Base-by-base conservation (phyloP, 1,140 invertebrate species). In the Babylonia areolata region DNA sequence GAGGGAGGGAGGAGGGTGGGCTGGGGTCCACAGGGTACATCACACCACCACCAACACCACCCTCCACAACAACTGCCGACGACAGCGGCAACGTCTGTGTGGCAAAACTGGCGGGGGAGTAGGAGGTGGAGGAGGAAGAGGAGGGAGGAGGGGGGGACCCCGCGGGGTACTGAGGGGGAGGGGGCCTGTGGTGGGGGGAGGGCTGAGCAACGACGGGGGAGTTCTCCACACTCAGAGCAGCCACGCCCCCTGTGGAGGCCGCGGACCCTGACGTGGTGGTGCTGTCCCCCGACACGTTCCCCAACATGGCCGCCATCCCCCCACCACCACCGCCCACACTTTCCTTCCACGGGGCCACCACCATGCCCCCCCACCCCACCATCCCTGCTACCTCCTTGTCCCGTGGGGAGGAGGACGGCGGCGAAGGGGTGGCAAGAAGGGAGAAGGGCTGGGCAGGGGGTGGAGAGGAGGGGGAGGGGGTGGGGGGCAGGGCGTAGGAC, bases 341-440 rank as follows among this genome's bases (percentile, higher is more conserved):
- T 40, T 93, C 92, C 42, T 89, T 90, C 58, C 89, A 80, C 82
- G 90, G n/a, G n/a, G n/a, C n/a, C n/a, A n/a, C n/a, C n/a, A n/a
- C n/a, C n/a, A n/a, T n/a, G n/a, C n/a, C 83, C 91, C 91, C 35
- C 85, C 89, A 88, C 88, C 91, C 31, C 90, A 90, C 89, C 9
- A 90, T 84, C 39, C 89, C 89, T 28, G 87, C 84, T 23, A 88
- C 88, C 20, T 88, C 80, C 69, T 89, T 87, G 28, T 89, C n/a
- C n/a, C n/a, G n/a, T n/a, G n/a, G n/a, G n/a, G n/a, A n/a, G n/a
- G n/a, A 64, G n/a, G n/a, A n/a, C n/a, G n/a, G n/a, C n/a, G n/a
- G n/a, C n/a, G n/a, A n/a, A n/a, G n/a, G n/a, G n/a, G 86, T 23
- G 80, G 87, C 28, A 78, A 77, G 28, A 81, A 80, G 31, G 88